phyloP scores from a whole-genome alignment of 2,113 vertebrate genomes.

The Paracanthobrama guichenoti region DNA sequence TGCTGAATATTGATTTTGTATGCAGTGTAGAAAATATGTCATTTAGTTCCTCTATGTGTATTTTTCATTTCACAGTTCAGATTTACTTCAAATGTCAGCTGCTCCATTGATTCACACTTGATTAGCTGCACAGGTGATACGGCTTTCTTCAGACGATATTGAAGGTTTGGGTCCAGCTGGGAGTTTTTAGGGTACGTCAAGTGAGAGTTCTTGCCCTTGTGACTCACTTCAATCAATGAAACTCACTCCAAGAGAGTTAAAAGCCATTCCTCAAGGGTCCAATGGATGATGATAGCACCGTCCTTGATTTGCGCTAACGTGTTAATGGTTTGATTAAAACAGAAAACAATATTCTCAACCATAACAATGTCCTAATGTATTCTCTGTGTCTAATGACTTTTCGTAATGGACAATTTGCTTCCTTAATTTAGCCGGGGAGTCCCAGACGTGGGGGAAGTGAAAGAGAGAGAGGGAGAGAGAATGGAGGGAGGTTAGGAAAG shows the following conservation, averaged over 20 bases:
- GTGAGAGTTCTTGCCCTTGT: slow-evolving; percentile 10
- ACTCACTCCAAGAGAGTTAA: slow-evolving; percentile 32
- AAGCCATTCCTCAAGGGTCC: slow-evolving; percentile 40
- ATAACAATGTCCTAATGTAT: slow-evolving; percentile 61
- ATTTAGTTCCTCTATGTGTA: slow-evolving; percentile 22
- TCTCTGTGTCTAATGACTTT: slow-evolving; percentile 60
- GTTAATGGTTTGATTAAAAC: slow-evolving; percentile 60
- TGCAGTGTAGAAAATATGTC: slow-evolving; percentile 7
- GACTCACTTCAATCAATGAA: slow-evolving; percentile 40
- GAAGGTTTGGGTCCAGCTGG: slow-evolving; percentile 6
- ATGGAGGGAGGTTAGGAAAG: slow-evolving; percentile 34
- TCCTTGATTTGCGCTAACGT: slow-evolving; percentile 56
- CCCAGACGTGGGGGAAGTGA: slow-evolving; percentile 39
- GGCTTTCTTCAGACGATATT: background rate
- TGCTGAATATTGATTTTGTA: slow-evolving; percentile 18
- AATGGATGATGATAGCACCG: slow-evolving; percentile 46
- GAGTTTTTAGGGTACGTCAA: background rate
- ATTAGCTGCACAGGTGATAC: slow-evolving; percentile 13
- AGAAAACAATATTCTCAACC: slow-evolving; percentile 58
- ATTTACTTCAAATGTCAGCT: slow-evolving; percentile 22
- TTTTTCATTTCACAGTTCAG: slow-evolving; percentile 13
- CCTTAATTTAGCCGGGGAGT: slow-evolving; percentile 57
- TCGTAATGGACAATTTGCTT: slow-evolving; percentile 61
- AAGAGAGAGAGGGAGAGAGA: background rate
- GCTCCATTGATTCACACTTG: background rate